Evolutionary conservation across 2,113 vertebrate genomes (phyloP).

Genomic region (Epinephelus cyanopodus): DNA sequence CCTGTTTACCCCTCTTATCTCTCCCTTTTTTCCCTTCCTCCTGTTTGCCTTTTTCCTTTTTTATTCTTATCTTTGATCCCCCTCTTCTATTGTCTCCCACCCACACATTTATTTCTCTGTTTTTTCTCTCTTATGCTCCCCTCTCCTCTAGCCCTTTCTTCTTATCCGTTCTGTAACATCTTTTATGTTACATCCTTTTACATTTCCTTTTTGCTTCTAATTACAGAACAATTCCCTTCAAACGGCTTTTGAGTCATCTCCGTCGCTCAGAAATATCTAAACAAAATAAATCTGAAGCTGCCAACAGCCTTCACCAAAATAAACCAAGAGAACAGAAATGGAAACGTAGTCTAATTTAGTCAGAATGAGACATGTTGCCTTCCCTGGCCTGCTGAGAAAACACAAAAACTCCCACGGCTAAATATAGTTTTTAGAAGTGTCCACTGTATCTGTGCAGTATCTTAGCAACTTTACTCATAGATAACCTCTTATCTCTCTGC

Average conservation of each 20-base stretch:
- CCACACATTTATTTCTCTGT: conserved; percentile 28
- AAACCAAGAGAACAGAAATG: conserved; percentile 20
- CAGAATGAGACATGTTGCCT: background rate
- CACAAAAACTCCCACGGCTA: background rate
- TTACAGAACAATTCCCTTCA: conserved; percentile 27
- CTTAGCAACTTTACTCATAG: background rate
- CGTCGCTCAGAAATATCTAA: conserved; percentile 3
- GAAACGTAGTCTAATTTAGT: conserved; percentile 21
- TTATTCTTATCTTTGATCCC: conserved; percentile 33
- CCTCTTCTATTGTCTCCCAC: conserved; percentile 54
- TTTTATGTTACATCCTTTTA: conserved; percentile 16
- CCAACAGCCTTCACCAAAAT: background rate
- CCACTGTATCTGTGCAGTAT: background rate
- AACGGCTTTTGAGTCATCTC: conserved; percentile 3
- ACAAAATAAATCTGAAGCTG: background rate
- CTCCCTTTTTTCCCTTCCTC: conserved; percentile 19
- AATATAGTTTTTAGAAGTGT: background rate
- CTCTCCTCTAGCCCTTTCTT: conserved; percentile 20
- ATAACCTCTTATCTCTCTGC: background rate
- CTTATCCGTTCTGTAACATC: background rate
- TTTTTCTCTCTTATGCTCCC: background rate
- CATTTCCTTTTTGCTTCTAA: conserved; percentile 15
- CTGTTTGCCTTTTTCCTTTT: conserved; percentile 42
- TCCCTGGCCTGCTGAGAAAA: background rate
- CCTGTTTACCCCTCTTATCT: conserved; percentile 59